Base-by-base conservation (phyloP, 1,140 invertebrate genomes). In the Anoplophora glabripennis region DNA sequence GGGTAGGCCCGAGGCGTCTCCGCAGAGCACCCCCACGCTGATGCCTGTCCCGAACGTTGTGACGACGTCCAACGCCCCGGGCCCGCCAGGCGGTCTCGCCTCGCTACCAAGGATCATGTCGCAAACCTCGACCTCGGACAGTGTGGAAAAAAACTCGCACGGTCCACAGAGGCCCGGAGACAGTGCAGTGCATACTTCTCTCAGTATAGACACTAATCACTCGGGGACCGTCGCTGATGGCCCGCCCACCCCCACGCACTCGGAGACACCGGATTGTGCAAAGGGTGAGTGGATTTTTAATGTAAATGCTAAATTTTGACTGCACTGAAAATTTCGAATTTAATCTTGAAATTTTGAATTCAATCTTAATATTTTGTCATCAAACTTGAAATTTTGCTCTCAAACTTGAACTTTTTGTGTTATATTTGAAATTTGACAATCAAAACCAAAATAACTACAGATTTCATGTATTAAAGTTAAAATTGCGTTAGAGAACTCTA, bases 231-330 rank as follows among this genome's bases (percentile, higher is more conserved):
- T 66, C 15, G 61, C 58, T 55, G 82, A 83, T 61, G 84, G 85
- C 59, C 86, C 86, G 64, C 85, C 86, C 12, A 87, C 85, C 45
- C 85, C 86, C 5, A 87, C 85, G 45, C 85, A 86, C 76, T 87
- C 86, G 37, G 86, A 87, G 74, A 83, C 79, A 59, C 83, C 83
- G 65, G 84, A 86, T 72, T 83, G 81, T 70, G 76, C 81, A 46
- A 75, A 75, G 62, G 72, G 73, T 75, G 59, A 65, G 61, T 54
- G 33, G n/a, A 49, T 14, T 11, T 52, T 57, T 7, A 1, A 17
- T 9, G 11, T 46, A 17, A 46, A 46, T n/a, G n/a, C n/a, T n/a
- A n/a, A n/a, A n/a, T n/a, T n/a, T n/a, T n/a, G n/a, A n/a, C n/a
- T n/a, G n/a, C n/a, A n/a, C n/a, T n/a, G n/a, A n/a, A n/a, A n/a